Evolutionary conservation across 2,113 vertebrate genomes (phyloP), one percentile per base, ranked within the genome.

Genomic region (Phocoena sinus): DNA sequence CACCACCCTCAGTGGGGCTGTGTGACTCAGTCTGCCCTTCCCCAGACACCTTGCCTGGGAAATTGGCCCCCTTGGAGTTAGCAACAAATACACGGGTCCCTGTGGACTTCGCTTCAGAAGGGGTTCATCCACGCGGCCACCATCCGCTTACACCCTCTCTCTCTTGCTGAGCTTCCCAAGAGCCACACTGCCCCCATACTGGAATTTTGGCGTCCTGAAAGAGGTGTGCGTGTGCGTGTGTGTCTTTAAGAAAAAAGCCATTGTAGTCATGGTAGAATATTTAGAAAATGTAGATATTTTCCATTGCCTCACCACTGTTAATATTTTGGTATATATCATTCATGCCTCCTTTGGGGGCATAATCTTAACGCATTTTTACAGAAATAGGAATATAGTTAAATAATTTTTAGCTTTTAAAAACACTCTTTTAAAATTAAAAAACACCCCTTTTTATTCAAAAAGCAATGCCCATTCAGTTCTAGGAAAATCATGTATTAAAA

Each of bases 401-500:
- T 70, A 47, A 17, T 8, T 80, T 84, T 73, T 90, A 56, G n/a
- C 83, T 83, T 88, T 67, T 23, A 82, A 74, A 83, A 93, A 23
- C 8, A 33, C 1, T 14, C 21, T 36, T 82, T 86, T 26, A 85
- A 60, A 71, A 62, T 11, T 9, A 60, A 76, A 67, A 85, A 77
- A 10, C 1, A 68, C 0, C 18, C 21, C 53, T 76, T 63, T 47
- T 63, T 67, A 85, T 80, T 70, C 8, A 60, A 50, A 96, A 53
- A 62, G 26, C 15, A 83, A 36, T 92, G 18, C 20, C 63, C 15
- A 11, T 82, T 83, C 70, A 80, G 41, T 56, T 17, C n/a, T 56
- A 82, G 60, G 58, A 71, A 71, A 92, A 84, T 56, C 36, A 14
- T 41, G 12, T 85, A 26, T 63, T 63, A 28, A 93, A 67, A 53